These are phyloP conservation scores for Corythaixoides concolor DNA, from an alignment of 2,113 vertebrate species.

Conservation along the genomic window DNA sequence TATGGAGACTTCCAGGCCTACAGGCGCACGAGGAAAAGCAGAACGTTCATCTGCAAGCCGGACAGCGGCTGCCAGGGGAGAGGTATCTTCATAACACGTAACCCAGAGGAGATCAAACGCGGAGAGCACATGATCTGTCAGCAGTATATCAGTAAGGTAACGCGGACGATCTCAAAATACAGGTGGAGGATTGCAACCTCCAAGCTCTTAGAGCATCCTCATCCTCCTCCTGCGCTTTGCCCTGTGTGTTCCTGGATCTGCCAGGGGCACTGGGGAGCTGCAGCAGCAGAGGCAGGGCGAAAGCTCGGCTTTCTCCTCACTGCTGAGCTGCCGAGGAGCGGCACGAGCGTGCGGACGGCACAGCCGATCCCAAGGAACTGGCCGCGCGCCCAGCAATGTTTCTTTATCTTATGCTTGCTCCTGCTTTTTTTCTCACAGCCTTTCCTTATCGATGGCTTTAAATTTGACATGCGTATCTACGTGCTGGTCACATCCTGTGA, in stretches of 20 bases:
- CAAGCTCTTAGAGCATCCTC: background rate
- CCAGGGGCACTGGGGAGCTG: background rate
- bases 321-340: background rate
- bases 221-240: background rate
- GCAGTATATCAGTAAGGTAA: constrained; percentile 80
- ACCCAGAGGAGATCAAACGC: constrained; percentile 68
- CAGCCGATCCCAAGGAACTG: background rate
- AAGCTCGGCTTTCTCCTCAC: background rate
- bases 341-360: background rate
- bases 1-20: constrained; percentile 76
- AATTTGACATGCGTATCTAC: constrained; percentile 80
- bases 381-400: background rate
- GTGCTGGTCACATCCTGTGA: constrained; percentile 82
- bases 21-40: constrained; percentile 47
- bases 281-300: rapidly evolving
- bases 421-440: constrained; percentile 64
- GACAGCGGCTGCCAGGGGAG: constrained; percentile 77
- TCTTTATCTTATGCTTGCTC: background rate
- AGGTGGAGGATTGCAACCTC: background rate
- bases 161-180: rapidly evolving
- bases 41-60: constrained; percentile 79
- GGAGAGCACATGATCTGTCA: constrained; percentile 80
- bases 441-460: constrained; percentile 81
- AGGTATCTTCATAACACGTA: constrained; percentile 79
- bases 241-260: background rate